Base-by-base conservation (phyloP, 2,797 vertebrate species). In the Myotis findleyi region DNA sequence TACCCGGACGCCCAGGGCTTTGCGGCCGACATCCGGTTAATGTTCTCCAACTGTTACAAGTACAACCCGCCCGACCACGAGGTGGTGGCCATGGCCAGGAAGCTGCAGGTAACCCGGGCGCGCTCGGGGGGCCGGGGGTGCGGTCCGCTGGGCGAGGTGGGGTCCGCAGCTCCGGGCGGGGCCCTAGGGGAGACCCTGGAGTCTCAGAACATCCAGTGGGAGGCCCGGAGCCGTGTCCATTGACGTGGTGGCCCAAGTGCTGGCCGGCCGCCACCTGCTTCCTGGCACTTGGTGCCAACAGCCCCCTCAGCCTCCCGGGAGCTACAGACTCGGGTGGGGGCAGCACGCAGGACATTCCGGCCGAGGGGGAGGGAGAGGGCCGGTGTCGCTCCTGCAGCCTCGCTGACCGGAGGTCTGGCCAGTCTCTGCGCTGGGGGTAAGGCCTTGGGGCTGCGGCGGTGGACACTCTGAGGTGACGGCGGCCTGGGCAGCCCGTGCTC, bases 41-140 rank as follows among this genome's bases (percentile, higher is more conserved):
- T 99, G 98, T 99, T 99, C 98, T 99, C 99, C 41, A 99, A 99
- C 97, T 99, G 99, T 97, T 99, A 99, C 98, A 99, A 99, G 97
- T 99, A 99, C 98, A 99, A 99, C 95, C 99, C 99, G 53, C 99
- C 99, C 0, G 98, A 99, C 97, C 99, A 99, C 0, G 98, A 99
- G 36, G 99, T 99, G 33, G 99, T 99, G 33, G 98, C 98, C 7
- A 99, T 99, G 99, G 99, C 99, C 97, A 98, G 99, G 96, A 99
- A 99, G 96, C 99, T 99, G 20, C 99, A 99, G 99, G 99, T 99
- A 98, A 98, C 64, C 86, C 0, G 36, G 77, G 73, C 0, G 20
- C 0, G 2, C 27, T 3, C 4, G 1, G 13, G 13, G 1, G 13
- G 53, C 2, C 57, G 5, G 57, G 11, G 57, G 11, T 5, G 25